Evolutionary conservation across 2,888 invertebrate genomes (phyloP), one percentile per base, ranked within the genome.

Genomic region (Drosophila anomelani): DNA sequence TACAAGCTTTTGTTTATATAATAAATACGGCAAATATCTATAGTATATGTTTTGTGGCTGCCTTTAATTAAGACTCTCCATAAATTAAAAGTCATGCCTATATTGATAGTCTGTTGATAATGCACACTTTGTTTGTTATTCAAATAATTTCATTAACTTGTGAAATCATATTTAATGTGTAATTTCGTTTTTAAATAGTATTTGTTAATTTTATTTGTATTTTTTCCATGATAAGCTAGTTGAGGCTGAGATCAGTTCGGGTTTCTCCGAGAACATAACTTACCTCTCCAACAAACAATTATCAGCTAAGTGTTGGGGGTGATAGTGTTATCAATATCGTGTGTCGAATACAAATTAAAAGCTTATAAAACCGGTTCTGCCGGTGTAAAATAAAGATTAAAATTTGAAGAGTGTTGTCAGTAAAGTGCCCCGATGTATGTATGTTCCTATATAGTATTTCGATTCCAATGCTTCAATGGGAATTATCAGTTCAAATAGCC

Each of bases 251-350:
- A 44, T 29, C 5, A 10, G 13, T n/a, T 34, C 1, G n/a, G 10
- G 23, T n/a, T 41, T 20, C 7, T 6, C 7, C 1, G 38, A 38
- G 13, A 20, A 38, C 38, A n/a, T 10, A 26, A 67, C 54, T 23
- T 54, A 67, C 54, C 63, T 62, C 26, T 39, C 66, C 67, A 44
- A 64, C 66, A 39, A 34, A n/a, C 7, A 26, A 12, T 6, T 49
- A 63, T 63, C 49, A 12, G 23, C 13, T 10, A 13, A 12, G 17
- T 53, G n/a, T 12, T 13, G 6, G 3, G 3, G 5, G 34, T n/a
- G 55, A 67, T 39, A 41, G n/a, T 47, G 34, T 13, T 56, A 55
- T 68, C 67, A 69, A 41, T 20, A 29, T 46, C 29, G 53, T 29
- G n/a, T 29, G 20, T 10, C 41, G 12, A 38, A 17, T 10, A 34